phyloP scores from a whole-genome alignment of 2,113 vertebrate genomes.

The Balaenoptera acutorostrata region DNA sequence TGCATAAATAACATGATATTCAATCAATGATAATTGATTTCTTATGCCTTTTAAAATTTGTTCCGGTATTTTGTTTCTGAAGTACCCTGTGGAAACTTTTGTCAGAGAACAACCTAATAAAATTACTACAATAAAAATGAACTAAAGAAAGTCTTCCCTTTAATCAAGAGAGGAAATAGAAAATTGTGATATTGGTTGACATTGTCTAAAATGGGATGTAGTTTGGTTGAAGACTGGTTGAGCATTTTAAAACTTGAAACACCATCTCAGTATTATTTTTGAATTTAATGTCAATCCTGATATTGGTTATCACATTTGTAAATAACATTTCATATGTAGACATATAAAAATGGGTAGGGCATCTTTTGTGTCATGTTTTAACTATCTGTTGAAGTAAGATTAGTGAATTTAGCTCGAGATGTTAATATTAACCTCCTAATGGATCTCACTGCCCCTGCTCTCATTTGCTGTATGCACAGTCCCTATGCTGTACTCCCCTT shows the following conservation, averaged over 20 bases:
- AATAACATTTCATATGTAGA: not conserved
- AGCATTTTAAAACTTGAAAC: not conserved
- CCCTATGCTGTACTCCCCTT: fast-evolving
- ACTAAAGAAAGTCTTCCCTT: not conserved
- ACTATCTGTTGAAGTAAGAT: not conserved
- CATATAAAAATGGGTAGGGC: not conserved
- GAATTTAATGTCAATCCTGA: not conserved
- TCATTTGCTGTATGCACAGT: fast-evolving
- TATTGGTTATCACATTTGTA: not conserved
- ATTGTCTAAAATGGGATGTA: not conserved
- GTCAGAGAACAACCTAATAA: not conserved
- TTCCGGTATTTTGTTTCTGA: not conserved
- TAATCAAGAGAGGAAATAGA: not conserved
- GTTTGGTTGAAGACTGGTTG: not conserved
- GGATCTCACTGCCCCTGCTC: not conserved
- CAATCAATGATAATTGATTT: not conserved
- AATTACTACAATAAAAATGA: not conserved
- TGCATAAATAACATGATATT: not conserved
- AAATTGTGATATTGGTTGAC: not conserved
- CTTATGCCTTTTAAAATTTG: not conserved
- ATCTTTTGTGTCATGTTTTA: not conserved
- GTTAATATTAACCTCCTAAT: not conserved
- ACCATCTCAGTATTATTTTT: not conserved
- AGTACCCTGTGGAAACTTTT: not conserved
- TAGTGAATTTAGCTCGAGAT: not conserved